A percentile compares a stretch with the other conserved stretches of the same genome.
Conservation (phyloP, 1,140 invertebrate genomes). For the Anoplophora glabripennis region DNA sequence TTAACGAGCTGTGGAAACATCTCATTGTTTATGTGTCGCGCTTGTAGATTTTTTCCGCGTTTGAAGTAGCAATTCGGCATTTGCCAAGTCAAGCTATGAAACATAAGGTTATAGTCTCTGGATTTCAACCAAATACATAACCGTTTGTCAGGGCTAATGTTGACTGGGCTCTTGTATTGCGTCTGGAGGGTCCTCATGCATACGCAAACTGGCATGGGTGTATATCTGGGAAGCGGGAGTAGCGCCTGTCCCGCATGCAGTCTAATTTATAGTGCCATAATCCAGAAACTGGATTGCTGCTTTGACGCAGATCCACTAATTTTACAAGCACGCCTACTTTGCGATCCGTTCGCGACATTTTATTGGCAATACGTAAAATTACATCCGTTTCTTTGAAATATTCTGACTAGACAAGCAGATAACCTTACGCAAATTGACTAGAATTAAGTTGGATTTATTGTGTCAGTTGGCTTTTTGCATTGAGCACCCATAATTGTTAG, state of each 20-base stretch:
- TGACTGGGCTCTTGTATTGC: conserved; percentile 27
- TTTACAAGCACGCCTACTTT: conserved; percentile 24
- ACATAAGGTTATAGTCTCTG: conserved; percentile 46
- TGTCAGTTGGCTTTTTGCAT: too few species aligned
- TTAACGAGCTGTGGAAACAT: too few species aligned
- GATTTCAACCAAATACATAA: conserved; percentile 50
- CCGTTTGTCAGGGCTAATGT: conserved; percentile 48
- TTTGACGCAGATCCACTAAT: conserved; percentile 23
- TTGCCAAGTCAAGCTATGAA: conserved; percentile 38
- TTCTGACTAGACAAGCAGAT: conserved; percentile 19
- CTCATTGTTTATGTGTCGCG: too few species aligned
- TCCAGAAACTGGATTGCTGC: conserved; percentile 9
- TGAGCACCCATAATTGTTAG: too few species aligned
- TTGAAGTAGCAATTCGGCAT: not conserved
- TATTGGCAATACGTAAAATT: conserved; percentile 27
- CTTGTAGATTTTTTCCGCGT: too few species aligned
- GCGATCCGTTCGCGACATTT: conserved; percentile 15
- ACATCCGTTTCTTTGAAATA: conserved; percentile 24
- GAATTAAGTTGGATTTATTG: conserved; percentile 20
- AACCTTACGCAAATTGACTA: conserved; percentile 18
- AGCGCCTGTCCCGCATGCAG: not conserved
- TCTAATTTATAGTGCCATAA: conserved; percentile 20
- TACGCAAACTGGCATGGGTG: conserved; percentile 24
- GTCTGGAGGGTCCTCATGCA: conserved; percentile 29
- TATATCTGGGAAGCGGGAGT: too few species aligned